Percentiles rank a stretch among this genome's conserved stretches.
These are phyloP conservation scores for Acleris laterana DNA, from an alignment of 2,888 invertebrate species.

Conservation along the genomic window DNA sequence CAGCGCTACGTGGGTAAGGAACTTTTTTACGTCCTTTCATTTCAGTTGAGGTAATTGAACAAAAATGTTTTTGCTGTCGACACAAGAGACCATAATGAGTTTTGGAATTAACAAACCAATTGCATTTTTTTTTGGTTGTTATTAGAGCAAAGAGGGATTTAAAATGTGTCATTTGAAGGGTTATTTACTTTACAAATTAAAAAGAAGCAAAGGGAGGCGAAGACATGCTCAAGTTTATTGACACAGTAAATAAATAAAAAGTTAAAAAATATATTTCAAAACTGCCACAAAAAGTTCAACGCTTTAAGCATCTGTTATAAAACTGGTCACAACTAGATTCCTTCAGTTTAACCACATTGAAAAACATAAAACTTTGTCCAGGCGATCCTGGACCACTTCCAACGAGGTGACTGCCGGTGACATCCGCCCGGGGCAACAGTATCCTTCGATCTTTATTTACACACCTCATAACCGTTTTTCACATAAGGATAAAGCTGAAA, in stretches of 20 bases:
- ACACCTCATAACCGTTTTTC: slow-evolving; percentile 46
- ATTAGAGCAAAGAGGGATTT: too few relatives aligned
- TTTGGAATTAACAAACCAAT: too few relatives aligned
- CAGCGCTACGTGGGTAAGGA: slow-evolving; percentile 15
- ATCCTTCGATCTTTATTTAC: slow-evolving; percentile 50
- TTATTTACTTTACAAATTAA: too few relatives aligned
- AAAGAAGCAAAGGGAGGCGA: too few relatives aligned
- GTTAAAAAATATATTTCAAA: not conserved
- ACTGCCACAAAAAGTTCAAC: slow-evolving; percentile 27
- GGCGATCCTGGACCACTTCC: slow-evolving; percentile 73
- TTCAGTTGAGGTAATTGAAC: not conserved
- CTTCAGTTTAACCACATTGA: slow-evolving; percentile 73
- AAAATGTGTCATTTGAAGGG: too few relatives aligned
- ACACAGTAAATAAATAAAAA: not conserved
- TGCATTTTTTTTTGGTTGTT: too few relatives aligned
- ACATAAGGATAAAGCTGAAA: slow-evolving; percentile 50
- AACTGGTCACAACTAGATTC: slow-evolving; percentile 48
- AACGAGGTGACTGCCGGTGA: slow-evolving; percentile 81
- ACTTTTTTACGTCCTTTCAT: not conserved
- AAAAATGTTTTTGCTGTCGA: too few relatives aligned
- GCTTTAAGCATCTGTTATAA: slow-evolving; percentile 32
- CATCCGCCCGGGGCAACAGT: slow-evolving; percentile 69
- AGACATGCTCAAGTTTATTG: not conserved
- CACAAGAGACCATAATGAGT: too few relatives aligned
- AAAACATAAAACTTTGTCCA: slow-evolving; percentile 78